These are phyloP conservation scores for human (Homo sapiens) DNA, from an alignment of 2,113 vertebrate species.

Conservation along the genomic window GRCh38 chrX:2650001-2650500, in stretches of 20 bases:
- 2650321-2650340: neutral
- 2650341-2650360: neutral
- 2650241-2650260: no score
- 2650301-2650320: neutral
- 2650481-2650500: neutral
- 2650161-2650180: neutral
- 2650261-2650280: neutral
- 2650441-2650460: neutral
- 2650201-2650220: accelerated
- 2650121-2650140: neutral
- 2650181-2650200: neutral
- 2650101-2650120: neutral
- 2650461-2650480: neutral
- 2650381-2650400: neutral
- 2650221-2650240: neutral
- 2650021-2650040: neutral
- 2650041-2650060: neutral
- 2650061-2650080: neutral
- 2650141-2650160: neutral
- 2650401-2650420: neutral
- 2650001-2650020: neutral
- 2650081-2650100: neutral
- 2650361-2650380: neutral
- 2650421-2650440: neutral
- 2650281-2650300: neutral